phyloP scores from a whole-genome alignment of 2,888 invertebrate genomes.

The Andrena fulva region DNA sequence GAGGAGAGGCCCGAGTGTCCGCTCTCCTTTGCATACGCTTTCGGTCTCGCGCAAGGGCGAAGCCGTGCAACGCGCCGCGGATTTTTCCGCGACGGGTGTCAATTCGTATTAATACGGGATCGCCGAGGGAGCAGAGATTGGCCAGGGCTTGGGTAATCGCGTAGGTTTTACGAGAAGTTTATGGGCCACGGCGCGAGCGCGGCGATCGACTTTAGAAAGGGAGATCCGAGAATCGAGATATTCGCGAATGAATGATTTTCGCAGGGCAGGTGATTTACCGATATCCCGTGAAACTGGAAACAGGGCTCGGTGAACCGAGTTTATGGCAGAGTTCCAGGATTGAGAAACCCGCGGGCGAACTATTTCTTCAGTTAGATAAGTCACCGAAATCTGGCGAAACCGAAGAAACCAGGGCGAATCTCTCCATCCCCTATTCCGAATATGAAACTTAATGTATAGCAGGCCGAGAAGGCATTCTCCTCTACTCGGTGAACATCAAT shows the following conservation, averaged over 20 bases:
- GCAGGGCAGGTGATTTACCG: constrained; percentile 43
- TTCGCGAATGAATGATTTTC: constrained; percentile 48
- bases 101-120: constrained; percentile 23
- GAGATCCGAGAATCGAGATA: constrained; percentile 45
- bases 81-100: not conserved
- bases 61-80: not conserved
- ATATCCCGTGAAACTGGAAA: constrained; percentile 17
- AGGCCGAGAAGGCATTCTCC: not conserved
- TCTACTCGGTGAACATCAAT: not conserved
- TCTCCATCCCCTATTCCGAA: not conserved
- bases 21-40: not conserved
- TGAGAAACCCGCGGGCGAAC: not conserved
- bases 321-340: constrained; percentile 31
- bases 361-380: constrained; percentile 14
- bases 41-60: not conserved
- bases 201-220: constrained; percentile 45
- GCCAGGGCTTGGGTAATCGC: constrained; percentile 19
- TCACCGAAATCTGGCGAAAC: not conserved
- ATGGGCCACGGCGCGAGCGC: constrained; percentile 9
- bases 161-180: constrained; percentile 40
- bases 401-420: not conserved
- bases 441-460: not conserved
- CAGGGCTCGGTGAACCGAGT: not conserved
- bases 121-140: constrained; percentile 5
- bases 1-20: not conserved